A percentile compares a stretch with the other conserved stretches of the same genome.
phyloP scores from a whole-genome alignment of 2,113 vertebrate species.

The Trogon melanurus region DNA sequence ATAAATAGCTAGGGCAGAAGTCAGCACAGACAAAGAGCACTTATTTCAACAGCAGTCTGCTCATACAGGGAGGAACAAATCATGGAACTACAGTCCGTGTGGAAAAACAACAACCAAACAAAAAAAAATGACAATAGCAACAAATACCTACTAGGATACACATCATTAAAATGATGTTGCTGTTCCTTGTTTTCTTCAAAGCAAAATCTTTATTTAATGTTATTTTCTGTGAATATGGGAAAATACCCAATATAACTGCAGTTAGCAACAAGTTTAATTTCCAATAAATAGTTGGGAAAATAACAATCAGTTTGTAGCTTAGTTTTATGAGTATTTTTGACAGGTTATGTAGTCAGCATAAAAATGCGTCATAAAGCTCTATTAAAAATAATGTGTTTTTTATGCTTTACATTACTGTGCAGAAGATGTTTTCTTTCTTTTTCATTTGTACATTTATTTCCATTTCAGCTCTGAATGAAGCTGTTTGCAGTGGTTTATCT shows the following conservation, averaged over 20 bases:
- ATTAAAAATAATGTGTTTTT: constrained; percentile 37
- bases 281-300: constrained; percentile 22
- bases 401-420: constrained; percentile 13
- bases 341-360: constrained; percentile 14
- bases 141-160: not conserved
- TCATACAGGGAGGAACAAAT: not conserved
- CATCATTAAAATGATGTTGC: constrained; percentile 14
- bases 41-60: not conserved
- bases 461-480: not conserved
- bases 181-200: constrained; percentile 2
- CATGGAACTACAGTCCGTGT: accelerated
- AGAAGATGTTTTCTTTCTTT: not conserved
- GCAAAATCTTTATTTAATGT: constrained; percentile 13
- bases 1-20: not conserved
- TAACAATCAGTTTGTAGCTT: constrained; percentile 26
- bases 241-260: constrained; percentile 39
- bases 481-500: not conserved
- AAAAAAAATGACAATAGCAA: not conserved
- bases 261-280: constrained; percentile 39
- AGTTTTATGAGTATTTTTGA: constrained; percentile 40
- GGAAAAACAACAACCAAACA: not conserved
- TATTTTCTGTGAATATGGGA: constrained; percentile 9
- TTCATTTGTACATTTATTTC: constrained; percentile 14
- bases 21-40: not conserved
- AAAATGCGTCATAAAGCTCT: constrained; percentile 35